Evolutionary conservation across 2,113 vertebrate genomes (phyloP).

Genomic region (Panurus biarmicus): DNA sequence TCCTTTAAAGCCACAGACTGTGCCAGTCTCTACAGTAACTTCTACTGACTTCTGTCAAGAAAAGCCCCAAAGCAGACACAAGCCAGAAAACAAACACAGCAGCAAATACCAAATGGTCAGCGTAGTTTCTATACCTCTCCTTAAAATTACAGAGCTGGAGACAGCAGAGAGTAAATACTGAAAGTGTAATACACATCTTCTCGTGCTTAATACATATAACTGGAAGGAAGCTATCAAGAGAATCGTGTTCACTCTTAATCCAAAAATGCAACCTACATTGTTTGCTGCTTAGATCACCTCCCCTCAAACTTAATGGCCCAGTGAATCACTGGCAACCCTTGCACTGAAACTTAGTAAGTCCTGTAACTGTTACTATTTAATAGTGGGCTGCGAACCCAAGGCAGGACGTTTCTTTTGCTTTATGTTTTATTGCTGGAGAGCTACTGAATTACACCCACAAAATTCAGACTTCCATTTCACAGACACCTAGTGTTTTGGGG

Average conservation of each 20-base stretch:
- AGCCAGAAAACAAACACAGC: background rate
- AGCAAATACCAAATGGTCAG: background rate
- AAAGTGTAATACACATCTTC: background rate
- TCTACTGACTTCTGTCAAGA: background rate
- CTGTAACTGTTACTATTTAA: background rate
- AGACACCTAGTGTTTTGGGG: fast-evolving
- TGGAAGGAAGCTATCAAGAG: background rate
- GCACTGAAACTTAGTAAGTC: background rate
- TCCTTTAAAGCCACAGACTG: background rate
- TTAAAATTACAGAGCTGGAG: background rate
- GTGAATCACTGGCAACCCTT: background rate
- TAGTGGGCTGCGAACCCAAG: background rate
- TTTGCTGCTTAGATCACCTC: constrained; percentile 21
- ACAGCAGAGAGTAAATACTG: background rate
- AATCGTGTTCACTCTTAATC: background rate
- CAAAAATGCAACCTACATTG: background rate
- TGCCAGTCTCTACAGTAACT: background rate
- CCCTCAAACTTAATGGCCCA: background rate
- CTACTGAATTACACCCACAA: background rate
- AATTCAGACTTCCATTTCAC: background rate
- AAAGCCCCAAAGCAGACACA: background rate
- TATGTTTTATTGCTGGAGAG: background rate
- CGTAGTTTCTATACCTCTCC: background rate
- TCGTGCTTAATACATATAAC: background rate
- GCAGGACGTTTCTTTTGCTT: background rate